phyloP scores from a whole-genome alignment of 2,888 invertebrate genomes.

The Strigamia crassipes region DNA sequence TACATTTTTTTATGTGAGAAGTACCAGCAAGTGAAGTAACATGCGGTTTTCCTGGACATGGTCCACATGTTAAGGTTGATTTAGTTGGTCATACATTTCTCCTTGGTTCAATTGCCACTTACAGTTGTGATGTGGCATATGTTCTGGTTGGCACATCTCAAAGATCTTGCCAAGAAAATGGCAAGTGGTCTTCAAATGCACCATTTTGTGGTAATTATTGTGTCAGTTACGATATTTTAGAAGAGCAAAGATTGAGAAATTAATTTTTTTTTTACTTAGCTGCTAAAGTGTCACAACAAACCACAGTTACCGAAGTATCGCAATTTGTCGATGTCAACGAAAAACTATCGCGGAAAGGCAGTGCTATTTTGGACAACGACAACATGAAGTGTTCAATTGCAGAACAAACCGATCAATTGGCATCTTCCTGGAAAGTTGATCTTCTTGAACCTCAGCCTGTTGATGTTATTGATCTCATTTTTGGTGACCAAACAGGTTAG shows the following conservation, averaged over 20 bases:
- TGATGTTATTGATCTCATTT: slow-evolving; percentile 14
- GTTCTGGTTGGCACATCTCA: not conserved
- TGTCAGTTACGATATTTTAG: too few species aligned
- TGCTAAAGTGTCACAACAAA: not conserved
- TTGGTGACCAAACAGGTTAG: not conserved
- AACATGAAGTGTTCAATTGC: slow-evolving; percentile 6
- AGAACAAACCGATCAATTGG: not conserved
- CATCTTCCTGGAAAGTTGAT: slow-evolving; percentile 30
- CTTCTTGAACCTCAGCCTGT: not conserved
- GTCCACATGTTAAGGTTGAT: not conserved
- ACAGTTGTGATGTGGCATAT: not conserved
- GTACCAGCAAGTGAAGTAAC: not conserved
- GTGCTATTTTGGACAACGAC: not conserved
- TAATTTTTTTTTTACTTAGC: not conserved
- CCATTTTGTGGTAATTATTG: slow-evolving; percentile 7
- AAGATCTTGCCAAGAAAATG: not conserved
- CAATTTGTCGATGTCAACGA: not conserved
- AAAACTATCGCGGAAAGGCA: not conserved
- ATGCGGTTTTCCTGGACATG: not conserved
- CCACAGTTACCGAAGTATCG: not conserved
- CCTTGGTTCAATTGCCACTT: not conserved
- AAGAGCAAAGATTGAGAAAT: too few species aligned
- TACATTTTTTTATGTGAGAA: not conserved
- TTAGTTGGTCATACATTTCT: not conserved
- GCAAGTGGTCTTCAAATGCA: not conserved